phyloP scores from a whole-genome alignment of 2,888 invertebrate genomes.

The Operophtera brumata region DNA sequence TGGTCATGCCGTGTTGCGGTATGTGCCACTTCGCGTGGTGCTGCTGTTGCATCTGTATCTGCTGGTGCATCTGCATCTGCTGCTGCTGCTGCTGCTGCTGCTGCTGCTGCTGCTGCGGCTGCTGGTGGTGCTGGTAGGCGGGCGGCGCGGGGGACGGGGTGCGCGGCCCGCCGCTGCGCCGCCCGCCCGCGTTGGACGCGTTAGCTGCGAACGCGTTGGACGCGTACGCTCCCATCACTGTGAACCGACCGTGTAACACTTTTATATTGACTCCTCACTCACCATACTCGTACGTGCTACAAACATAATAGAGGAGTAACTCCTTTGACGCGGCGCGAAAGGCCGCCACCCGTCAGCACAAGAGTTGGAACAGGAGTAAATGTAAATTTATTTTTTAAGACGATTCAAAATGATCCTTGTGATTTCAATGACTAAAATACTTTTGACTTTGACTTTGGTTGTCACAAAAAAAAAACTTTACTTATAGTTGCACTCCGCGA shows the following conservation, averaged over 20 bases:
- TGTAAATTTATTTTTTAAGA: too few relatives aligned
- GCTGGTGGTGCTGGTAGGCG: conserved; percentile 39
- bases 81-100: conserved; percentile 33
- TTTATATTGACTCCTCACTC: too few relatives aligned
- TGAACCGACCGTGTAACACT: neutral
- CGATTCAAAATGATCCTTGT: too few relatives aligned
- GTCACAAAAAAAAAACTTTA: too few relatives aligned
- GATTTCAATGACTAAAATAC: too few relatives aligned
- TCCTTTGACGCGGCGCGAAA: too few relatives aligned
- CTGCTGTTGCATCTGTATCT: conserved; percentile 38
- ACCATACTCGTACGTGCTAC: too few relatives aligned
- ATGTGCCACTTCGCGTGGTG: conserved; percentile 86
- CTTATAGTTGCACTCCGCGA: too few relatives aligned
- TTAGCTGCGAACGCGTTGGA: conserved; percentile 39
- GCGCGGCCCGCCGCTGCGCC: conserved; percentile 68
- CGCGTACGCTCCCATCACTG: conserved; percentile 66
- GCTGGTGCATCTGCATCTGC: conserved; percentile 38
- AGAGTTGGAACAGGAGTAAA: too few relatives aligned
- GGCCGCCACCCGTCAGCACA: too few relatives aligned
- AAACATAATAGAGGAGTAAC: too few relatives aligned
- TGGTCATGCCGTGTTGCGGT: conserved; percentile 78
- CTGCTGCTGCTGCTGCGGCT: conserved; percentile 28
- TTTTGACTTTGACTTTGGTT: too few relatives aligned
- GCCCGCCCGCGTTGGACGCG: conserved; percentile 41
- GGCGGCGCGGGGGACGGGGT: conserved; percentile 74